A percentile compares a stretch with the other conserved stretches of the same genome.
Evolutionary conservation across 2,888 invertebrate genomes (phyloP).

Genomic region (Nomada flava): DNA sequence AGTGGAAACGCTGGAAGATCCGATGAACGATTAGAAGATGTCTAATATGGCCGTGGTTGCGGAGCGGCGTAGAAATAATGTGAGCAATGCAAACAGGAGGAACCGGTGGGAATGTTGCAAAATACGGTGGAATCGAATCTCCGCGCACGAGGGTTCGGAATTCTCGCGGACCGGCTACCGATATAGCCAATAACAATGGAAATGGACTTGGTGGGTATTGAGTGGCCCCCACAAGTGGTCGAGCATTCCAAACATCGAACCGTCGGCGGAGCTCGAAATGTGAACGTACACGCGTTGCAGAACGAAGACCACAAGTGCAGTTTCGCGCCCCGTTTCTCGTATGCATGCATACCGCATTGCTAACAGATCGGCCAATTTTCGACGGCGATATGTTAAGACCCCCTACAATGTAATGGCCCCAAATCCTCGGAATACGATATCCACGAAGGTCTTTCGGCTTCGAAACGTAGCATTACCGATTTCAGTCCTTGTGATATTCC

Average conservation of each 20-base stretch:
- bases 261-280: conserved; percentile 70
- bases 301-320: conserved; percentile 69
- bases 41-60: conserved; percentile 57
- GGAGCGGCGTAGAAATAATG: conserved; percentile 66
- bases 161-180: conserved; percentile 67
- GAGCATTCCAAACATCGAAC: conserved; percentile 75
- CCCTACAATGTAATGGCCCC: conserved; percentile 69
- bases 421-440: conserved; percentile 49
- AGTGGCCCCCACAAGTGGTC: conserved; percentile 73
- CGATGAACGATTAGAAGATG: conserved; percentile 64
- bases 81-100: conserved; percentile 65
- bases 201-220: conserved; percentile 72
- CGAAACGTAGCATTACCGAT: conserved; percentile 41
- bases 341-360: conserved; percentile 71
- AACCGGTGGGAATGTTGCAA: conserved; percentile 54
- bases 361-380: conserved; percentile 75
- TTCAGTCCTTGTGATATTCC: conserved; percentile 50
- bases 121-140: conserved; percentile 69
- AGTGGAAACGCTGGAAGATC: conserved; percentile 54
- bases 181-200: conserved; percentile 72
- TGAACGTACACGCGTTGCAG: conserved; percentile 66
- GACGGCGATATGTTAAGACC: conserved; percentile 73
- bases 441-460: conserved; percentile 43
- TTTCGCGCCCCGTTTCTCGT: conserved; percentile 67
- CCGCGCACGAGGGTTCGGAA: conserved; percentile 63